A percentile compares a stretch with the other conserved stretches of the same genome.
These are phyloP conservation scores for Pelosia muscerda DNA, from an alignment of 2,888 invertebrate species.

Conservation along the genomic window DNA sequence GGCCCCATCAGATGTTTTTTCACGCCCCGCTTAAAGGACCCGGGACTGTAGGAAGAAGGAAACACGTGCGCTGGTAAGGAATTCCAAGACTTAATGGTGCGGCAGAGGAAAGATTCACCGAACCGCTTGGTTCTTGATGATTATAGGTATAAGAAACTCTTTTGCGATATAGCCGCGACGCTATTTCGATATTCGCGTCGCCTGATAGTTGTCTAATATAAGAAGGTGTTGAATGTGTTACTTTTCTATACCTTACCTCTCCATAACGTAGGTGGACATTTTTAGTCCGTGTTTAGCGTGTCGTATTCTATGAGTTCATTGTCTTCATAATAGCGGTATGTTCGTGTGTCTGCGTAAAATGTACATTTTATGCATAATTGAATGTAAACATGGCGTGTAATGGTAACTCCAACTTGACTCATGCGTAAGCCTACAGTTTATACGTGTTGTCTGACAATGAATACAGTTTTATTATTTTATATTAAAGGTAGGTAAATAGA, in stretches of 20 bases:
- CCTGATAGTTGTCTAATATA: too few species aligned
- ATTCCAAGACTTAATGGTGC: too few species aligned
- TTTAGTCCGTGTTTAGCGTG: conserved; percentile 1
- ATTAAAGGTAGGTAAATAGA: background rate
- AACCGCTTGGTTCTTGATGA: too few species aligned
- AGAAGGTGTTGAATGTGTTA: conserved; percentile 8
- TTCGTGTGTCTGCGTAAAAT: background rate
- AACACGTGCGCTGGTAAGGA: too few species aligned
- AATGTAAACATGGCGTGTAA: conserved; percentile 15
- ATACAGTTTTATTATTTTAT: background rate
- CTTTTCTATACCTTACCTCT: conserved; percentile 28
- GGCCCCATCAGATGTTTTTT: too few species aligned
- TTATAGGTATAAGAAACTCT: too few species aligned
- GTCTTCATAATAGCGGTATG: conserved; percentile 7
- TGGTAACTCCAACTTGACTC: conserved; percentile 1
- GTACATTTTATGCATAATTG: conserved; percentile 2
- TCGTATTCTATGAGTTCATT: conserved; percentile 8
- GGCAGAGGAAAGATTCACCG: too few species aligned
- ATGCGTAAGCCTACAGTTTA: background rate
- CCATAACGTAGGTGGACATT: background rate
- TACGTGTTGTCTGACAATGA: conserved; percentile 5
- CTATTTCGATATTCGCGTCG: too few species aligned
- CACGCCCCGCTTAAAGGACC: too few species aligned
- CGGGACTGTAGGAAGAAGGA: too few species aligned
- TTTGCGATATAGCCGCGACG: too few species aligned